Evolutionary conservation across 2,113 vertebrate species (phyloP), one percentile per base, ranked within the genome.

Genomic region (Tragelaphus buxtoni): DNA sequence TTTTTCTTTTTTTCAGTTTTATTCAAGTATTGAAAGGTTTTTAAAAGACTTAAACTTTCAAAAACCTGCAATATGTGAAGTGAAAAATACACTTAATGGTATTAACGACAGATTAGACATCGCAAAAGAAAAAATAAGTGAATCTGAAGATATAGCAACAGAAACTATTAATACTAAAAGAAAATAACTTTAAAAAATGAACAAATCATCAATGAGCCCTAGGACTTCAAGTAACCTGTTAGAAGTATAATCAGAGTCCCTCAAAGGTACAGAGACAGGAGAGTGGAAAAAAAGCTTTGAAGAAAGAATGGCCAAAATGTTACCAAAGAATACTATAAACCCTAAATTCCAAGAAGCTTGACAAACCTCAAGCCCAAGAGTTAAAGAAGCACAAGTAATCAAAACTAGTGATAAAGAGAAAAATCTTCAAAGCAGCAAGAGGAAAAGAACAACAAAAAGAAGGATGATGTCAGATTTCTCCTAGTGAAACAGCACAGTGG

Each of bases 181-280:
- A 77, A 93, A 80, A 85, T 9, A 18, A 20, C 11, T 91, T 83
- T 88, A n/a, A 69, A 47, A 22, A 74, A 88, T 65, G 22, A 72
- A 55, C 17, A 86, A 94, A 94, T n/a, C 30, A 72, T 65, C 28
- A 61, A 12, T 35, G 60, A 91, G 4, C 26, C 92, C 3, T 82
- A 24, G 47, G 28, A 90, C 3, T 58, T 86, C 47, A 65, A 22
- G 14, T 53, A 90, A 65, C 22, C 42, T 90, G 55, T 35, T 60
- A 61, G 24, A 47, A 45, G 16, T 55, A 7, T 28, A 83, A 88
- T 76, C 65, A 80, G 49, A 83, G 12, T 80, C 58, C n/a, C 42
- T 18, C 6, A 32, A 45, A 61, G 53, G 32, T 7, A 2, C 5
- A 10, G 0, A 13, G 35, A 39, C 6, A 0, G 4, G 4, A 2